Evolutionary conservation across 2,888 invertebrate species (phyloP).

Genomic region (Campopleginae sp.): DNA sequence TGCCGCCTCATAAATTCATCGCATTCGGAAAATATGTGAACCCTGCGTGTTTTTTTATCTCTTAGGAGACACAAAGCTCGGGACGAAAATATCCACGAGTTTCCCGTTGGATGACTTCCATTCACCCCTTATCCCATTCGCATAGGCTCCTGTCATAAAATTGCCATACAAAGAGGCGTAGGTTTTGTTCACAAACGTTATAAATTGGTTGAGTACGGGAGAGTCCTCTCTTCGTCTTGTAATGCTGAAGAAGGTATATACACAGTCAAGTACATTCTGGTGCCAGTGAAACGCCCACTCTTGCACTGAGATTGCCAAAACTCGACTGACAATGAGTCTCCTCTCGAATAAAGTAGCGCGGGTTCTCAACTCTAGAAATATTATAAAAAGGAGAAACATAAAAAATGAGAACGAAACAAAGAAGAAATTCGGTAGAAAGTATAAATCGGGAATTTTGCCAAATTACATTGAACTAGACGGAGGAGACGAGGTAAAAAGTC

Average conservation of each 20-base stretch:
- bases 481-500: background rate
- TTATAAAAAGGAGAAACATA: background rate
- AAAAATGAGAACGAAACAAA: background rate
- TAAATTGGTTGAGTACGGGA: slow-evolving; percentile 20
- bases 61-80: background rate
- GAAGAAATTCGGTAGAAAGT: background rate
- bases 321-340: slow-evolving; percentile 77
- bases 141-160: slow-evolving; percentile 18
- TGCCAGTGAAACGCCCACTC: slow-evolving; percentile 74
- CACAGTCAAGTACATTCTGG: slow-evolving; percentile 65
- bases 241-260: background rate
- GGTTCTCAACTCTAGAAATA: slow-evolving; percentile 71
- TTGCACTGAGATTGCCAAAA: slow-evolving; percentile 75
- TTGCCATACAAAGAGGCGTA: slow-evolving; percentile 12
- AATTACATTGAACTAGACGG: slow-evolving; percentile 31
- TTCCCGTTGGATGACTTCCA: slow-evolving; percentile 37
- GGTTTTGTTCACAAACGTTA: background rate
- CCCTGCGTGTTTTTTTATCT: slow-evolving; percentile 14
- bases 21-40: background rate
- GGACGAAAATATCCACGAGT: slow-evolving; percentile 23
- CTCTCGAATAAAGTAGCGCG: slow-evolving; percentile 63
- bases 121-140: slow-evolving; percentile 8
- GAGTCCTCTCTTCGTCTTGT: background rate
- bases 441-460: slow-evolving; percentile 52
- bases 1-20: background rate